These are phyloP conservation scores for Protobothrops flavoviridis DNA, from an alignment of 2,113 vertebrate species.

Conservation along the genomic window DNA sequence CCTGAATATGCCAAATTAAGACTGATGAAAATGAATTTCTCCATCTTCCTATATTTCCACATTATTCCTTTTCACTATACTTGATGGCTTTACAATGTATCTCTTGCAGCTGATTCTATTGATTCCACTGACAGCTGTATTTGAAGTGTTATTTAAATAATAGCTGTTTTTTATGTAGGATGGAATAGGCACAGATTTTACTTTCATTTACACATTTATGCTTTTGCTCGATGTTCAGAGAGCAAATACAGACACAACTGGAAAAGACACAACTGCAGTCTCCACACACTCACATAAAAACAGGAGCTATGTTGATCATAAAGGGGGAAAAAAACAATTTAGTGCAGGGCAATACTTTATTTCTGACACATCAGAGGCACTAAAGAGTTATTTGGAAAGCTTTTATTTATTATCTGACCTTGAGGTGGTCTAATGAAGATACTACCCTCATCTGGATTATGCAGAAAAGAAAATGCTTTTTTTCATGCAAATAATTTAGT, in stretches of 20 bases:
- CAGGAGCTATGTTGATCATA: neutral
- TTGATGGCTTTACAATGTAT: neutral
- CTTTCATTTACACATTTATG: neutral
- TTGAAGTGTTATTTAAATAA: neutral
- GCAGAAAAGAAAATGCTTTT: neutral
- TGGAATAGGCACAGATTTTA: neutral
- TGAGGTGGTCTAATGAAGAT: neutral
- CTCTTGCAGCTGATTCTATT: neutral
- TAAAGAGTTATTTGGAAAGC: neutral
- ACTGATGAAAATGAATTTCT: neutral
- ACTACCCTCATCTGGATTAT: neutral
- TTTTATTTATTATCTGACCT: neutral
- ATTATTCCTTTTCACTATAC: neutral
- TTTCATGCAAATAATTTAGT: neutral
- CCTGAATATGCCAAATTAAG: neutral
- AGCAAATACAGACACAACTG: neutral
- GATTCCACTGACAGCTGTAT: neutral
- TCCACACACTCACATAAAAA: neutral
- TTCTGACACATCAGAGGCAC: neutral
- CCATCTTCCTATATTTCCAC: neutral
- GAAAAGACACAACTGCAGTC: neutral
- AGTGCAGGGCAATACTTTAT: neutral
- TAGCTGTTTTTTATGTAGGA: too few species aligned
- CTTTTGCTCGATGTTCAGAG: neutral
- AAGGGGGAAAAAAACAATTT: neutral